Evolutionary conservation across 1,140 invertebrate genomes (phyloP), one percentile per base, ranked within the genome.

Genomic region (Sweltsa coloradensis): DNA sequence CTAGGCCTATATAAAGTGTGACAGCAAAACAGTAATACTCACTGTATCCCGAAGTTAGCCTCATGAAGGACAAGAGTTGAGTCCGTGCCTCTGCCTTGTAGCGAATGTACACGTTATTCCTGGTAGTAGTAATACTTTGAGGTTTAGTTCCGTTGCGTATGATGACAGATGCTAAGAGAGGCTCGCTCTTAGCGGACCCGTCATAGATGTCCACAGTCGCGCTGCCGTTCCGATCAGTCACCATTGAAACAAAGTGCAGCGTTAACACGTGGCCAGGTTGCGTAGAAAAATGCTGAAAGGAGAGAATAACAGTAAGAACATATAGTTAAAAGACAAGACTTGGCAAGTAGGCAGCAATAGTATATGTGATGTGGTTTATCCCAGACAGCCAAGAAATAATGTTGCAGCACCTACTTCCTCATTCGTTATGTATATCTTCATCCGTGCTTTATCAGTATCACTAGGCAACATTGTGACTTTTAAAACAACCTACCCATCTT

Each of bases 71-170:
- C 7, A 81, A 67, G 24, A 83, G 73, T 52, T 83, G 75, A 7
- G 77, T 78, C 41, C 75, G 66, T 0, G 79, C 67, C 53, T 85
- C 69, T 0, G 85, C 83, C 13, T 61, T 69, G 56, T 86, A 90
- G 55, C 76, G 74, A 1, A 93, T 72, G 55, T 77, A 85, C 55
- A 92, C 74, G 62, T 81, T 76, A 49, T 85, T 82, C 43, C 74
- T 68, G 0, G 79, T 83, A 0, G 82, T 83, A 0, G 84, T 85
- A 1, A 93, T 72, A 59, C 87, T 89, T 60, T 92, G 87, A 0
- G 86, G 85, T 51, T 85, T 69, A 0, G 89, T 90, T 34, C 74
- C 75, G 62, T 94, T 94, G 51, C 76, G 70, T 14, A 89, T 72
- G 46, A 62, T 64, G 56, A 89, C 78, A 2, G 64, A 65, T 3